Evolutionary conservation across 2,113 vertebrate genomes (phyloP), one percentile per base, ranked within the genome.

Genomic region (Noturus placidus): DNA sequence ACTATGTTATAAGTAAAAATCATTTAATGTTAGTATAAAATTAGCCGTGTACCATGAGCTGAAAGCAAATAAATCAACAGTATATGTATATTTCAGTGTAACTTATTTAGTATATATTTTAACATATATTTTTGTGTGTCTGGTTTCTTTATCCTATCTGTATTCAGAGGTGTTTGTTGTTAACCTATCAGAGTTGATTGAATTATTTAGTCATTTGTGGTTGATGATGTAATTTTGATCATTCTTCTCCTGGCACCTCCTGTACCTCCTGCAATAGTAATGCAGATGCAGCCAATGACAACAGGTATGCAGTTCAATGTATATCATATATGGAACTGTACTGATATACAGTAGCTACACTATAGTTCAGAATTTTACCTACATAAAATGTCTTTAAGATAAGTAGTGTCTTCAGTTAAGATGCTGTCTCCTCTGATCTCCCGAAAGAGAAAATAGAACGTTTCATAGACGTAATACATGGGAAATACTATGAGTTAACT

Each of bases 221-320:
- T n/a, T 50, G 33, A 38, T 77, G 15, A 10, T 42, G 8, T 6
- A 27, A 14, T 52, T 7, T 54, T 54, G 30, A 54, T 79, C 27
- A 30, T 79, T 56, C 19, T 79, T 79, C 15, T 54, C 7, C 25
- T 77, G 74, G 22, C 10, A 50, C 27, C 25, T 27, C n/a, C 35
- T n/a, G 22, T 38, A 3, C 3, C 1, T 19, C 20, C 19, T 59
- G 30, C 54, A 61, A 38, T 33, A 35, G 69, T 30, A 15, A 54
- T 35, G 67, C 83, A 50, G 38, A 14, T 3, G 27, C 1, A 2
- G 0, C 25, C 69, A 10, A 50, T 70, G 17, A 56, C 9, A 69
- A n/a, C 86, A 87, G 80, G 86, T 83, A 87, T 82, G 67, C 25
- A 56, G 79, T 72, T 69, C 25, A 46, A 11, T 42, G 15, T 56